These are phyloP conservation scores for Eupleurogrammus muticus DNA, from an alignment of 2,797 vertebrate genomes.

Conservation along the genomic window DNA sequence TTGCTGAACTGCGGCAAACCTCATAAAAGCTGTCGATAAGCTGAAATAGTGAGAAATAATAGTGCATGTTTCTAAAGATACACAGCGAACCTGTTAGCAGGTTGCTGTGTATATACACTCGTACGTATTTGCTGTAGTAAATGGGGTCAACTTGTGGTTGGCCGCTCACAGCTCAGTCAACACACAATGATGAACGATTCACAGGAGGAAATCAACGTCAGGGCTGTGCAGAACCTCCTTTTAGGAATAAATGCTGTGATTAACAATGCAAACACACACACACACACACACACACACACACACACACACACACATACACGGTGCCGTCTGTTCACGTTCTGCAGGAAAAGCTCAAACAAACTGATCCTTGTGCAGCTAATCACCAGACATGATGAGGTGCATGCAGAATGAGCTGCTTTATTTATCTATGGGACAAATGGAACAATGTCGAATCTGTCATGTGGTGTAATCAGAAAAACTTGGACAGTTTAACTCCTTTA, in stretches of 20 bases:
- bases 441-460: too few species aligned
- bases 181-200: conserved; percentile 55
- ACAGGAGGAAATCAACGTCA: conserved; percentile 42
- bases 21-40: conserved; percentile 4
- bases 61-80: neutral
- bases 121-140: conserved; percentile 38
- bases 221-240: conserved; percentile 14
- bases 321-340: neutral
- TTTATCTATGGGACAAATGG: neutral
- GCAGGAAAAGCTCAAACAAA: conserved; percentile 7
- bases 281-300: conserved; percentile 13
- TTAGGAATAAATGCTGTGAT: conserved; percentile 12
- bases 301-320: conserved; percentile 5
- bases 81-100: conserved; percentile 47
- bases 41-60: neutral
- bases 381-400: conserved; percentile 9
- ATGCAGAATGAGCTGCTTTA: neutral
- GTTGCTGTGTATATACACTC: conserved; percentile 39
- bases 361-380: conserved; percentile 6
- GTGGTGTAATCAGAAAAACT: too few species aligned
- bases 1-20: neutral
- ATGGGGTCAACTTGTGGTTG: conserved; percentile 35
- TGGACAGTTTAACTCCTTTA: too few species aligned
- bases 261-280: too few species aligned
- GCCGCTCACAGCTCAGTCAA: conserved; percentile 60